These are phyloP conservation scores for Trichomycterus rosablanca DNA, from an alignment of 2,113 vertebrate genomes.

Conservation along the genomic window DNA sequence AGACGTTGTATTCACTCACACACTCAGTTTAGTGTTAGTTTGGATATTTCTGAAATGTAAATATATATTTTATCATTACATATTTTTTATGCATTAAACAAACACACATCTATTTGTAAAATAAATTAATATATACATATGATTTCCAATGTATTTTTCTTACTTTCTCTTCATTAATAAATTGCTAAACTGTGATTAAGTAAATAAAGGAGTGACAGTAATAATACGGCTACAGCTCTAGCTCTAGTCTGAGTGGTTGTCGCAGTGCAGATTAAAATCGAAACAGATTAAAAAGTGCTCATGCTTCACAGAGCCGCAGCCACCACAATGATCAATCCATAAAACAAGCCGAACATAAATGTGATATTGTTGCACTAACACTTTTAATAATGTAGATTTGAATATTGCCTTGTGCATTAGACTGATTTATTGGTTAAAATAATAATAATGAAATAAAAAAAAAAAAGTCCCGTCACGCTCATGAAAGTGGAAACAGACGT, in stretches of 20 bases:
- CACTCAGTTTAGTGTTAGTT: no score
- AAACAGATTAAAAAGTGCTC: constrained; percentile 66
- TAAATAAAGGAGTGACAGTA: no score
- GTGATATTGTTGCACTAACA: constrained; percentile 71
- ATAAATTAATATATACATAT: no score
- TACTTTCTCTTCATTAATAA: background rate
- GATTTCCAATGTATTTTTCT: background rate
- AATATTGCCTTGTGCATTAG: constrained; percentile 66
- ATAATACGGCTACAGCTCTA: background rate
- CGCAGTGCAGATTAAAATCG: constrained; percentile 66
- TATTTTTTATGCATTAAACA: no score
- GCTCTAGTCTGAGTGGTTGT: constrained; percentile 5
- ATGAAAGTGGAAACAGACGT: constrained; percentile 51
- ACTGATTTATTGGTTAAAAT: constrained; percentile 67
- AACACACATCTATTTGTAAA: no score
- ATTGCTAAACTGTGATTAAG: no score
- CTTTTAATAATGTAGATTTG: constrained; percentile 71
- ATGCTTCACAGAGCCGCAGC: constrained; percentile 49
- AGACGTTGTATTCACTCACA: no score
- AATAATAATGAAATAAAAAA: no score
- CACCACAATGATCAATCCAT: constrained; percentile 69
- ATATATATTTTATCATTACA: no score
- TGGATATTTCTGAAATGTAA: no score
- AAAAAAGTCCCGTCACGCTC: constrained; percentile 69
- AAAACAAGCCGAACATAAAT: constrained; percentile 69